These are phyloP conservation scores for Ophiodon elongatus DNA, from an alignment of 2,113 vertebrate species.

Conservation along the genomic window DNA sequence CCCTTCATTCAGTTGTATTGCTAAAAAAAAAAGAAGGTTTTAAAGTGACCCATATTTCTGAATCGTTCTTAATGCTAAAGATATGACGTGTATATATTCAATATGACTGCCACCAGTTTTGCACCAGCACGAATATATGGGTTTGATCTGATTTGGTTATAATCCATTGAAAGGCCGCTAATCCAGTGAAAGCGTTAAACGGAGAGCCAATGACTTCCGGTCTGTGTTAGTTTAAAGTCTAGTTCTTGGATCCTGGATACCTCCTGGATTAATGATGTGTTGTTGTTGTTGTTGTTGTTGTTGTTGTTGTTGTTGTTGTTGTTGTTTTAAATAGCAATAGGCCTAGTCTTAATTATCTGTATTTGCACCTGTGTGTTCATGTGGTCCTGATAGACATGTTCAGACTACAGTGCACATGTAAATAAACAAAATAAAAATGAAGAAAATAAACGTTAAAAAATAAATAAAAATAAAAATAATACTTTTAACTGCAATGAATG, in stretches of 20 bases:
- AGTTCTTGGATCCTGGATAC: background rate
- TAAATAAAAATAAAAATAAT: background rate
- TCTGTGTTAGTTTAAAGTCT: background rate
- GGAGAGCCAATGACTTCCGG: background rate
- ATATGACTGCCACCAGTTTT: background rate
- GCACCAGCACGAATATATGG: background rate
- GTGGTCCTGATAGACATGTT: background rate
- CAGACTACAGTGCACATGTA: constrained; percentile 14
- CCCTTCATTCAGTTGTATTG: too few relatives aligned
- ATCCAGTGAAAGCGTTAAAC: background rate
- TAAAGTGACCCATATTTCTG: background rate
- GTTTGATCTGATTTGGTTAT: background rate
- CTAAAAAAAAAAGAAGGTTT: background rate
- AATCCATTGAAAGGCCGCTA: background rate
- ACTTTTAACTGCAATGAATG: background rate
- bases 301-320: too few relatives aligned
- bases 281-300: background rate
- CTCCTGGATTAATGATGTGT: background rate
- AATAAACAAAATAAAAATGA: background rate
- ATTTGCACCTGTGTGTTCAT: background rate
- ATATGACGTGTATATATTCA: background rate
- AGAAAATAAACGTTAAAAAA: background rate
- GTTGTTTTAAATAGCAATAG: too few relatives aligned
- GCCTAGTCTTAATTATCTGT: background rate
- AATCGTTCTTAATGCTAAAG: background rate